Percentiles rank a stretch among this genome's conserved stretches.
These are phyloP conservation scores for Oreohelix idahoensis DNA, from an alignment of 1,140 invertebrate genomes.

Conservation along the genomic window DNA sequence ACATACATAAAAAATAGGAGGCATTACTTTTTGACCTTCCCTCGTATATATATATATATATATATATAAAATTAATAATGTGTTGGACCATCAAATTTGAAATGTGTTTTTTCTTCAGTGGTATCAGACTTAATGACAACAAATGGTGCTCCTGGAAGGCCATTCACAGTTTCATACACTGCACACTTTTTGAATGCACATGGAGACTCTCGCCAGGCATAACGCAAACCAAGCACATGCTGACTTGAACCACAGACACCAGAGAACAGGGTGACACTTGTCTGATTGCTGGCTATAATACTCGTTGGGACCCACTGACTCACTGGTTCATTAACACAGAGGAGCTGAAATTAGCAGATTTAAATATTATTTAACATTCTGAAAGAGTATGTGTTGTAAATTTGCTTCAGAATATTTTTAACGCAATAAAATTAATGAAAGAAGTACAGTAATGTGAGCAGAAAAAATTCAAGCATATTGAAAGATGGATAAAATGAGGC, in stretches of 20 bases:
- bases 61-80: too few species aligned
- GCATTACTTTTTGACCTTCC: too few species aligned
- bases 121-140: background rate
- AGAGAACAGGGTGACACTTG: slow-evolving; percentile 48
- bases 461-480: too few species aligned
- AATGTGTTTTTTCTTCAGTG: background rate
- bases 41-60: too few species aligned
- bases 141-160: slow-evolving; percentile 59
- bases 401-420: too few species aligned
- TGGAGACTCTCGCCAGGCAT: slow-evolving; percentile 67
- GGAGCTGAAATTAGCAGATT: slow-evolving; percentile 49
- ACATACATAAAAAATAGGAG: too few species aligned
- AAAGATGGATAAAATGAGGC: too few species aligned
- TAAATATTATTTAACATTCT: too few species aligned
- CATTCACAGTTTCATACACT: slow-evolving; percentile 55
- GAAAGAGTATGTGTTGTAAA: too few species aligned
- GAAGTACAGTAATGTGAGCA: too few species aligned
- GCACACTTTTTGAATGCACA: slow-evolving; percentile 62
- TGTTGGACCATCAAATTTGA: background rate
- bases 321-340: slow-evolving; percentile 30
- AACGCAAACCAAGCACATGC: slow-evolving; percentile 57
- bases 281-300: slow-evolving; percentile 44
- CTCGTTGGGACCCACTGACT: slow-evolving; percentile 53
- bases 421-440: too few species aligned
- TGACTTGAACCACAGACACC: slow-evolving; percentile 34